phyloP scores from a whole-genome alignment of 2,113 vertebrate species.

The Microcebus ravelobensis region DNA sequence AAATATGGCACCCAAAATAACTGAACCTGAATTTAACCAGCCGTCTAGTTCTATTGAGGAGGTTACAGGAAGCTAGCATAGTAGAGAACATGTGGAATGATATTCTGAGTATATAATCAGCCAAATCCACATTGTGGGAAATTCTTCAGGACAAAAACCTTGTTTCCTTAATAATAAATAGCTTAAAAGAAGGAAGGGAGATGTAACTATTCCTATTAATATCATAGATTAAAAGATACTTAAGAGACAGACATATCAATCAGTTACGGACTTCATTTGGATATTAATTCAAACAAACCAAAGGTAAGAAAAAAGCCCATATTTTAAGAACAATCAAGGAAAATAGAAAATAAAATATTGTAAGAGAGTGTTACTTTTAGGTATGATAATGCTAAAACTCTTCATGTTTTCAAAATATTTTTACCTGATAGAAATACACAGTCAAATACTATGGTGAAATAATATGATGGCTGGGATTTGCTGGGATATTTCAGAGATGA shows the following conservation, averaged over 20 bases:
- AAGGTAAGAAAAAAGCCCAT: not conserved
- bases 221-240: not conserved
- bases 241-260: not conserved
- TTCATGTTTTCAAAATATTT: slow-evolving; percentile 4
- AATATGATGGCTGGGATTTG: not conserved
- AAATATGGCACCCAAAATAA: not conserved
- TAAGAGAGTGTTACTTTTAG: not conserved
- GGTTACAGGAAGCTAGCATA: not conserved
- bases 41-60: not conserved
- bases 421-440: not conserved
- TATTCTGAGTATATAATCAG: not conserved
- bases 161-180: not conserved
- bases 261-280: not conserved
- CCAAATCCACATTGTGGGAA: not conserved
- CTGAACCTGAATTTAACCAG: not conserved
- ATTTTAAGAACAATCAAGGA: not conserved
- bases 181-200: not conserved
- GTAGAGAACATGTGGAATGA: not conserved
- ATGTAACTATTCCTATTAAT: not conserved
- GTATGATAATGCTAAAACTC: not conserved
- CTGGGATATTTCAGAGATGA: not conserved
- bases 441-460: not conserved
- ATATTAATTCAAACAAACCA: not conserved
- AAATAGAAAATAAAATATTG: not conserved
- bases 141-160: not conserved